Evolutionary conservation across 2,888 invertebrate genomes (phyloP).

Genomic region (Drosophila anomalata): DNA sequence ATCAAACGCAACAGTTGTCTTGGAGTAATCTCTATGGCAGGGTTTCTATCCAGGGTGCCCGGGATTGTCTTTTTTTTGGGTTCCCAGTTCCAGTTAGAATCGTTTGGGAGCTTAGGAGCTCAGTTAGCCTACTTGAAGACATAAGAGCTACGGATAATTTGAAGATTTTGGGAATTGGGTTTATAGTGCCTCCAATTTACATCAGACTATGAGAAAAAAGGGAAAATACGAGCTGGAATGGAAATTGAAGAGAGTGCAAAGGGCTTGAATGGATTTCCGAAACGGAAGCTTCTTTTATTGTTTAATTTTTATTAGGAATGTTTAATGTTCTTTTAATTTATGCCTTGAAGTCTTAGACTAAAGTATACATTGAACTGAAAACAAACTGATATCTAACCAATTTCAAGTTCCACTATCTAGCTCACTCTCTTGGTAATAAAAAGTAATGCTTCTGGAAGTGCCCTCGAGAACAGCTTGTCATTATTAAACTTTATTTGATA

Average conservation of each 20-base stretch:
- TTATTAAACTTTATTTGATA: constrained; percentile 8
- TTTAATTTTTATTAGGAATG: background rate
- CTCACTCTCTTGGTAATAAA: background rate
- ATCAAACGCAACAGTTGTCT: constrained; percentile 45
- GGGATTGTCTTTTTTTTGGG: constrained; percentile 28
- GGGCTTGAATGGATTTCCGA: background rate
- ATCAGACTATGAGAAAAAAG: background rate
- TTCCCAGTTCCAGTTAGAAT: constrained; percentile 8
- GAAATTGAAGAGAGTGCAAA: background rate
- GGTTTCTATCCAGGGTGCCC: background rate
- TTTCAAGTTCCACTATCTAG: background rate
- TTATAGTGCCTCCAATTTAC: constrained; percentile 8
- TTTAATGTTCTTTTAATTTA: too few relatives aligned
- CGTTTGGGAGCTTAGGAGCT: constrained; percentile 25
- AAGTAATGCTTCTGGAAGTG: background rate
- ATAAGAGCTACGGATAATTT: constrained; percentile 22
- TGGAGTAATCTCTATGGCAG: constrained; percentile 23
- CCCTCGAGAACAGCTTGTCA: background rate
- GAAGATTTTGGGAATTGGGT: constrained; percentile 14
- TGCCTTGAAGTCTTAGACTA: too few relatives aligned
- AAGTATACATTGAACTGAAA: background rate
- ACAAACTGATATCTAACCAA: background rate
- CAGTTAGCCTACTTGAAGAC: constrained; percentile 17
- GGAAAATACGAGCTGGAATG: background rate
- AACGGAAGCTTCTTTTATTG: background rate